Conservation (phyloP, 2,113 vertebrate genomes). For the Pardalotus punctatus region DNA sequence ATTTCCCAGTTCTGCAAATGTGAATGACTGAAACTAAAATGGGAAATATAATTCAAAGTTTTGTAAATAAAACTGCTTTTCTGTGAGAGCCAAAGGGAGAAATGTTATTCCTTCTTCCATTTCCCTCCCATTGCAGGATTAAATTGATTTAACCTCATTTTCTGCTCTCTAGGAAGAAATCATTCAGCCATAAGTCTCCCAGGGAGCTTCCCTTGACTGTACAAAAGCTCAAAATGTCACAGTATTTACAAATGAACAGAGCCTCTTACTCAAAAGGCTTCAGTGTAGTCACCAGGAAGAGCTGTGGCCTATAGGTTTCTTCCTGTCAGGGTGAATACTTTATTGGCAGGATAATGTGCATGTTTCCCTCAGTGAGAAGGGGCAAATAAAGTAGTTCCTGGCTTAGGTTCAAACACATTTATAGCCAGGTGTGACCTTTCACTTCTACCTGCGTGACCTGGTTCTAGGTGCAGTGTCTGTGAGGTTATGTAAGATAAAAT, state of each 20-base stretch:
- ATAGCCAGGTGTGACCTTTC: not conserved
- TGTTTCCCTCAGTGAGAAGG: not conserved
- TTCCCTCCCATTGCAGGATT: not conserved
- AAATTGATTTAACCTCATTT: conserved; percentile 71
- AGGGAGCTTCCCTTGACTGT: conserved; percentile 39
- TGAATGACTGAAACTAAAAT: not conserved
- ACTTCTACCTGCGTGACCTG: not conserved
- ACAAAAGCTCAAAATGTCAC: conserved; percentile 77
- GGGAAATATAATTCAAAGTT: not conserved
- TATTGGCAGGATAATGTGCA: conserved; percentile 13
- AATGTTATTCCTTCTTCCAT: not conserved
- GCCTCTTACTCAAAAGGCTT: conserved; percentile 50
- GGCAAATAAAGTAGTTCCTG: not conserved
- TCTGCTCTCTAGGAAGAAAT: conserved; percentile 69
- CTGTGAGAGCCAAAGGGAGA: not conserved
- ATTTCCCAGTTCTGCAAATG: not conserved
- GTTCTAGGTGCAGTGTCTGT: not conserved
- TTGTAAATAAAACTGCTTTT: not conserved
- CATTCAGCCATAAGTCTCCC: conserved; percentile 59
- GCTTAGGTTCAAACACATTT: not conserved
- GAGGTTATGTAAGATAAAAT: not conserved
- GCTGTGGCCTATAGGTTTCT: not conserved
- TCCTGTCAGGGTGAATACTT: not conserved
- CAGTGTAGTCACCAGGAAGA: not conserved
- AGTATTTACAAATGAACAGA: conserved; percentile 69